Conservation (phyloP, 2,113 vertebrate species). For the Coracopsis vasa region DNA sequence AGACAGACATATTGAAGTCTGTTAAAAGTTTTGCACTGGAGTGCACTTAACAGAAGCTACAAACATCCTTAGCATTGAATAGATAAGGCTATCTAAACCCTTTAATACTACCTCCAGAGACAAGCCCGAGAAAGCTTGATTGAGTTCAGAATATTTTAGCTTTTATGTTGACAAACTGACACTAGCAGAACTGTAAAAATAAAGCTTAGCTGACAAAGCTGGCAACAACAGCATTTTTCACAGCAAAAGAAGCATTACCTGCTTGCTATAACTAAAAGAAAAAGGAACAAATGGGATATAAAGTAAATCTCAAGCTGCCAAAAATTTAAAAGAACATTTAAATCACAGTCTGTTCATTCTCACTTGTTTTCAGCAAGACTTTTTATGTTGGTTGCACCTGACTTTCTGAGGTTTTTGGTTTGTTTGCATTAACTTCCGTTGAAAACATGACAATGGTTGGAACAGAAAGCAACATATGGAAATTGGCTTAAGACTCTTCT, state of each 20-base stretch:
- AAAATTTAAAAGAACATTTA: conserved; percentile 12
- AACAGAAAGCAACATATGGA: not conserved
- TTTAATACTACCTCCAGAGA: not conserved
- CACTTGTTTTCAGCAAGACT: not conserved
- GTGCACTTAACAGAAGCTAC: not conserved
- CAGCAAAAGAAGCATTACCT: not conserved
- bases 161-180: conserved; percentile 43
- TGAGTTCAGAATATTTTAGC: conserved; percentile 41
- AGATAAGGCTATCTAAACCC: not conserved
- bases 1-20: not conserved
- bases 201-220: conserved; percentile 2
- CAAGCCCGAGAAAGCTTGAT: not conserved
- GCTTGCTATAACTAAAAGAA: not conserved
- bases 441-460: not conserved
- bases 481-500: not conserved
- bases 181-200: conserved; percentile 15
- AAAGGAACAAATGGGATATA: conserved; percentile 1
- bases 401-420: not conserved
- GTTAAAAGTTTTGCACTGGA: not conserved
- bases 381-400: not conserved
- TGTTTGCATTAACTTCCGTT: not conserved
- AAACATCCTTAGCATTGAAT: not conserved
- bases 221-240: not conserved
- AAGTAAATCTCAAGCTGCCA: conserved; percentile 23
- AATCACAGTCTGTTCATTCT: not conserved